Base-by-base conservation (phyloP, 2,888 invertebrate genomes). In the Ormyrus thymus region DNA sequence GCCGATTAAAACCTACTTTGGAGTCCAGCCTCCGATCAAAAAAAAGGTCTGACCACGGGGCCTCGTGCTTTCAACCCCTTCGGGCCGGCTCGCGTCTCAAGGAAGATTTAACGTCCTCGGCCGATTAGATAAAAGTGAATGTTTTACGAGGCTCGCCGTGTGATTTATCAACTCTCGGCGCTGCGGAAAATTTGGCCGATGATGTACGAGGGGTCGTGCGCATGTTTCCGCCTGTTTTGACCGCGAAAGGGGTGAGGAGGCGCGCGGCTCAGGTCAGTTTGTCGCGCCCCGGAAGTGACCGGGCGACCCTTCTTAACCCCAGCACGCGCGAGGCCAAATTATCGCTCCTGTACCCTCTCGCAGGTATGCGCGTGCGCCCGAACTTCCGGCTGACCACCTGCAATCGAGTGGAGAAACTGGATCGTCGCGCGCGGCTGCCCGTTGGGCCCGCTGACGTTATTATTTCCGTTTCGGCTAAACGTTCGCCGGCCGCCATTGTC, bases 181-280 rank as follows among this genome's bases (percentile, higher is more conserved):
- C 11, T 15, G 48, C 70, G 62, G 65, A 76, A 80, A 76, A 76
- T 80, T 69, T 70, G 11, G 51, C 62, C 48, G n/a, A 79, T 76
- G 75, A 79, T 76, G 59, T 72, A 89, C 89, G 81, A 87, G 89
- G 87, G 89, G 88, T 88, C 88, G 89, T 88, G 89, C 87, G 87
- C 88, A 87, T 89, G 89, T 89, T 89, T 88, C 89, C 89, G 89
- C 89, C 89, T 89, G 89, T 90, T 90, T 90, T 90, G 90, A 90
- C 90, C 90, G 86, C 90, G 87, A 86, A 88, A 85, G 88, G 89
- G 89, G 88, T 87, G 85, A 83, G 85, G 48, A 45, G 51, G 87
- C 53, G 53, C 79, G 88, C 89, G 89, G 89, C 88, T 86, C 86
- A 85, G 89, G 89, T 89, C 83, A 89, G 86, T 87, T 86, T 80